Base-by-base conservation (phyloP, 37 sponge, comb jelly and placozoan genomes). In the Geodia barretti region DNA sequence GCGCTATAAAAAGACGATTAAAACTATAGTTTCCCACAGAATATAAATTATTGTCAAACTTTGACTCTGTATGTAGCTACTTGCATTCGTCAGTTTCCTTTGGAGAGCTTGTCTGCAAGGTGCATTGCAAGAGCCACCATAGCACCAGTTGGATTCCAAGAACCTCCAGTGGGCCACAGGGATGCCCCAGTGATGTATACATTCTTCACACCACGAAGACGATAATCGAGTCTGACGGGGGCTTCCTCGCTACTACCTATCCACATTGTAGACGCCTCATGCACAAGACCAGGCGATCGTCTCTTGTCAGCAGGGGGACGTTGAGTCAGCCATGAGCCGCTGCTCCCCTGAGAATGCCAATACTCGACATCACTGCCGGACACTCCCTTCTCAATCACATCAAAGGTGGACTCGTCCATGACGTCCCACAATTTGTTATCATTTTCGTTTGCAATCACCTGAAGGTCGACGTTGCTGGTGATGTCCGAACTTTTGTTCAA, bases 251-350 rank as follows among this genome's bases (percentile, higher is more conserved):
- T 59, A 8, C 65, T 61, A 14, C 88, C 88, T 8, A 87, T 67
- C 88, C 88, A 80, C 80, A 87, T 79, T 32, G 88, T 87, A n/a
- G 88, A 87, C 4, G 75, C 81, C 31, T 87, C 88, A 43, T 87
- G 88, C 24, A 80, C 88, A 28, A 73, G 35, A 24, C 69, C 60
- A 20, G 70, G 76, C 21, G 33, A 58, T 26, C 81, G 81, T 67
- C 64, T 80, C 70, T 66, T 14, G 7, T 80, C 70, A 23, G 59
- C 2, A 1, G 76, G 39, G 4, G 81, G 81, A 21, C 81, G 40
- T 9, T 17, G 31, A 0, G 21, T 40, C 26, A n/a, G n/a, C n/a
- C 20, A 34, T 37, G 39, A 64, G 21, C 33, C 70, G 19, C 63
- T 59, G 32, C 34, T 31, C 29, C 26, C 8, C 23, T 63, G 58